These are phyloP conservation scores for Drosophila nigromelanica DNA, from an alignment of 1,140 invertebrate genomes.

Conservation along the genomic window DNA sequence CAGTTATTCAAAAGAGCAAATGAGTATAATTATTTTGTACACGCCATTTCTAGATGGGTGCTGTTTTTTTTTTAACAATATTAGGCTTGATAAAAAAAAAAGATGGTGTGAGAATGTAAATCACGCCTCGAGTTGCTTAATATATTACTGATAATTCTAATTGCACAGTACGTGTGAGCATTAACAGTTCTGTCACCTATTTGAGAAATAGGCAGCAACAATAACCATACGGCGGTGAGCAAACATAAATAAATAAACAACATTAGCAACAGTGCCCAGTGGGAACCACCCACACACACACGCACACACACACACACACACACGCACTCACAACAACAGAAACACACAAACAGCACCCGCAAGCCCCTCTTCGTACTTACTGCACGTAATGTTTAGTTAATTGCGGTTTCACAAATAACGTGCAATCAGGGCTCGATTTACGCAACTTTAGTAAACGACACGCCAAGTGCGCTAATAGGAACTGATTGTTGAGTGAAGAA, in stretches of 20 bases:
- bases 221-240: not conserved
- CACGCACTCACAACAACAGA: not conserved
- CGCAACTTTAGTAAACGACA: constrained; percentile 36
- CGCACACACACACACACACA: constrained; percentile 2
- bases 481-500: constrained; percentile 53
- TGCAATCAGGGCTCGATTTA: constrained; percentile 47
- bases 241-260: constrained; percentile 59
- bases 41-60: too few relatives aligned
- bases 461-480: constrained; percentile 58
- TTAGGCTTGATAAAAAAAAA: too few relatives aligned
- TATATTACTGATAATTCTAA: constrained; percentile 1
- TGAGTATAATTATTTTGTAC: too few relatives aligned
- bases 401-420: constrained; percentile 52
- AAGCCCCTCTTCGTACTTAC: constrained; percentile 9
- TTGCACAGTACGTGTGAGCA: constrained; percentile 47
- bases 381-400: constrained; percentile 50
- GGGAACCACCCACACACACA: not conserved
- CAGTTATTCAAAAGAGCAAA: too few relatives aligned
- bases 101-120: too few relatives aligned
- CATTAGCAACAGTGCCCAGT: constrained; percentile 24
- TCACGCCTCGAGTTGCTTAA: too few relatives aligned
- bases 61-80: too few relatives aligned
- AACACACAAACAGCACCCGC: not conserved
- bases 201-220: constrained; percentile 25
- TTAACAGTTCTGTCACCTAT: constrained; percentile 42